These are phyloP conservation scores for Agrypnia vestita DNA, from an alignment of 1,140 invertebrate species.

Conservation along the genomic window DNA sequence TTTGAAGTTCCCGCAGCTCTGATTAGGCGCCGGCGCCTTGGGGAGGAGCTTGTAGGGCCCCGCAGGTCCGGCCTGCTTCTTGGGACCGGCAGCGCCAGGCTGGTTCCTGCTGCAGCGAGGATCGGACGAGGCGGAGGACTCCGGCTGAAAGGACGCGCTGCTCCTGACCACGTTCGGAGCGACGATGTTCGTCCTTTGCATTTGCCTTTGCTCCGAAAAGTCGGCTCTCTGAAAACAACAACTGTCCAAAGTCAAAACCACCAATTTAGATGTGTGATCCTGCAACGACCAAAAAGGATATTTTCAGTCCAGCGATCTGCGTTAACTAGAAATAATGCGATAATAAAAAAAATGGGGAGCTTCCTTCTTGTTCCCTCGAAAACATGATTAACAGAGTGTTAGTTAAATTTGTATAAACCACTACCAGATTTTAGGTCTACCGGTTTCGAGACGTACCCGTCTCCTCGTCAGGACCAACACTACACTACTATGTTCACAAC, in stretches of 20 bases:
- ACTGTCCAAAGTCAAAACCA: not conserved
- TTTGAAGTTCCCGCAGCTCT: constrained; percentile 24
- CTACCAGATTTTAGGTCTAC: too few relatives aligned
- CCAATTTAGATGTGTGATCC: too few relatives aligned
- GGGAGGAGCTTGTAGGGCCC: constrained; percentile 31
- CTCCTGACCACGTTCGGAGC: constrained; percentile 7
- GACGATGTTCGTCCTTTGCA: constrained; percentile 25
- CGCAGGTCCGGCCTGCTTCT: not conserved
- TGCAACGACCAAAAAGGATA: too few relatives aligned
- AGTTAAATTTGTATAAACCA: too few relatives aligned
- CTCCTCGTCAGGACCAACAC: too few relatives aligned
- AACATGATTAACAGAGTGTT: too few relatives aligned
- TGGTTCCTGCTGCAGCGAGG: constrained; percentile 15
- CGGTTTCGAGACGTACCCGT: too few relatives aligned
- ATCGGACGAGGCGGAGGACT: not conserved
- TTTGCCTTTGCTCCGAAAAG: constrained; percentile 46
- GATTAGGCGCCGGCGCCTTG: not conserved
- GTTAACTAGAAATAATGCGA: too few relatives aligned
- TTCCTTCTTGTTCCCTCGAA: too few relatives aligned
- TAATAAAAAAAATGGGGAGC: too few relatives aligned
- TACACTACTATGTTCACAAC: too few relatives aligned
- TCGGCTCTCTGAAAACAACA: constrained; percentile 49
- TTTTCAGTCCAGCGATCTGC: too few relatives aligned
- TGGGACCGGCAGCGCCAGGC: not conserved
- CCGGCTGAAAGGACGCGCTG: not conserved